Conservation (phyloP, 2,113 vertebrate species). For the Indri indri region DNA sequence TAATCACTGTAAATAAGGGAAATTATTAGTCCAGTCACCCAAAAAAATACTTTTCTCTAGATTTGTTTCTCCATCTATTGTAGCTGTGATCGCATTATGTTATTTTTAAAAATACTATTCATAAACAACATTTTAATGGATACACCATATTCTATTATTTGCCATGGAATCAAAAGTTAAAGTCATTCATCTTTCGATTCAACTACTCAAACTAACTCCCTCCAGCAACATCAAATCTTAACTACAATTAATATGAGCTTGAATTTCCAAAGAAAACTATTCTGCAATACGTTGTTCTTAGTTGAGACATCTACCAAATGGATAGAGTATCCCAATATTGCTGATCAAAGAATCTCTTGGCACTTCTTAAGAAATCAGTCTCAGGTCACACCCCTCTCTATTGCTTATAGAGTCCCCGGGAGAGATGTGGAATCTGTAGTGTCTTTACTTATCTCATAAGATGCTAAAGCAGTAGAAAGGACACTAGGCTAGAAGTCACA, state of each 20-base stretch:
- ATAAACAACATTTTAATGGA: neutral
- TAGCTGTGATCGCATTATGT: neutral
- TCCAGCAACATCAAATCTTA: neutral
- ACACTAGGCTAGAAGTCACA: neutral
- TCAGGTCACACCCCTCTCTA: neutral
- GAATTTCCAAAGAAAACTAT: conserved; percentile 32
- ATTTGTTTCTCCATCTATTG: neutral
- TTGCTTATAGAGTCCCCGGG: neutral
- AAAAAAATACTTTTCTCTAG: neutral
- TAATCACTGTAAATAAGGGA: neutral
- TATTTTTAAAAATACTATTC: neutral
- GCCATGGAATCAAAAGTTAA: neutral
- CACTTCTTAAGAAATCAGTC: neutral
- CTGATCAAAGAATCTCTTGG: neutral
- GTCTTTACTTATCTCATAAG: neutral
- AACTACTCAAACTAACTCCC: neutral
- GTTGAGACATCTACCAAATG: neutral
- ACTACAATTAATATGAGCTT: neutral
- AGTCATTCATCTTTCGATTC: conserved; percentile 17
- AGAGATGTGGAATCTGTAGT: neutral
- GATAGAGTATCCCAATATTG: neutral
- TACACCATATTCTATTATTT: neutral
- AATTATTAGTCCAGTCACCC: neutral
- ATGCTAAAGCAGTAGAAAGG: neutral
- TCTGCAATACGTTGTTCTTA: neutral